phyloP scores from a whole-genome alignment of 2,113 vertebrate species.

The Caranx melampygus region DNA sequence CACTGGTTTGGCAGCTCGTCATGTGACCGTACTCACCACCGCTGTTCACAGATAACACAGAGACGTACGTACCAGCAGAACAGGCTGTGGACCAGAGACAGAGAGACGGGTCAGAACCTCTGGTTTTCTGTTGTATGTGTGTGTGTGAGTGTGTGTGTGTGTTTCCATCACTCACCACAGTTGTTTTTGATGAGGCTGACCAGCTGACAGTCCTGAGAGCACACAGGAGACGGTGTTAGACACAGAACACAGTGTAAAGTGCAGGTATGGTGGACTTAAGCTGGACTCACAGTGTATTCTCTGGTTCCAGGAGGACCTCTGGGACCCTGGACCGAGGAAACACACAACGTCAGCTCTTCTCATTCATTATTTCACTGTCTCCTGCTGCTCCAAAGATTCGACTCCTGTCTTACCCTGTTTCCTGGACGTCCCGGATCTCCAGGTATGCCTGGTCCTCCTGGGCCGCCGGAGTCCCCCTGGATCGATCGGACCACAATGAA shows the following conservation, averaged over 20 bases:
- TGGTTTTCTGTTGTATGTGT: too few species aligned
- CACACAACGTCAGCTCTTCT: background rate
- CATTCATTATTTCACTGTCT: background rate
- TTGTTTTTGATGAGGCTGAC: slow-evolving; percentile 84
- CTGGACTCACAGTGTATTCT: slow-evolving; percentile 81
- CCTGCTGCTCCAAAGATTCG: background rate
- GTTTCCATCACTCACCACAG: slow-evolving; percentile 85
- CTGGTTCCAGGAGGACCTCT: slow-evolving; percentile 80
- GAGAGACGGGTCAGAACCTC: background rate
- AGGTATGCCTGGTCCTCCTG: slow-evolving; percentile 78
- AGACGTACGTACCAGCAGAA: background rate
- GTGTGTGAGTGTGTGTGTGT: background rate
- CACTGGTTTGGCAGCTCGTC: background rate
- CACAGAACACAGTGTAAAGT: background rate
- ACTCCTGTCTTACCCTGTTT: slow-evolving; percentile 77
- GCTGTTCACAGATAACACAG: background rate
- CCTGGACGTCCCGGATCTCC: slow-evolving; percentile 85
- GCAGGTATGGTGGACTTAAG: background rate
- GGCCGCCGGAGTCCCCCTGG: slow-evolving; percentile 85
- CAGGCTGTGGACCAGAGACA: slow-evolving; percentile 6
- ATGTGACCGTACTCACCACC: background rate
- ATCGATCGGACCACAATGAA: background rate
- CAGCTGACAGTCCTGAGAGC: slow-evolving; percentile 87
- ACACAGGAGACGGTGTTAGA: background rate
- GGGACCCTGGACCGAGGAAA: slow-evolving; percentile 79